These are phyloP conservation scores for Thamnophis elegans DNA, from an alignment of 2,797 vertebrate species.

Conservation along the genomic window DNA sequence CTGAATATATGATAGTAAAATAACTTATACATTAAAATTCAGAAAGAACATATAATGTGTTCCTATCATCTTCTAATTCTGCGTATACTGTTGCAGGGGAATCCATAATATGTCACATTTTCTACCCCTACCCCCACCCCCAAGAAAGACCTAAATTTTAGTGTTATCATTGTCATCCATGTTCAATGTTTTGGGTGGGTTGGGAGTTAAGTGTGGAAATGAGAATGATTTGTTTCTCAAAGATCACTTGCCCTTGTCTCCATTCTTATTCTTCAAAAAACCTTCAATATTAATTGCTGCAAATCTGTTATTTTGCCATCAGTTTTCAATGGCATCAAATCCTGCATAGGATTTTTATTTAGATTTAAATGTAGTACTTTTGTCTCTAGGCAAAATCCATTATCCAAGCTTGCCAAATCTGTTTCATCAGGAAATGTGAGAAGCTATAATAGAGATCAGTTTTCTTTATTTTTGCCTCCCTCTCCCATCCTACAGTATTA, in stretches of 20 bases:
- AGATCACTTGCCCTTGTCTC: background rate
- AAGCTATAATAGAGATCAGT: conserved; percentile 42
- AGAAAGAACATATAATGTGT: background rate
- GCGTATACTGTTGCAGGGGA: background rate
- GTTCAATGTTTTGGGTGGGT: background rate
- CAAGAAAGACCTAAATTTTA: background rate
- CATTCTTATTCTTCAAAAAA: background rate
- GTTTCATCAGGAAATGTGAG: conserved; percentile 18
- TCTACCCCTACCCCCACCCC: background rate
- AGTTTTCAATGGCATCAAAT: background rate
- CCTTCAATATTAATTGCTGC: background rate
- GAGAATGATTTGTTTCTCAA: background rate
- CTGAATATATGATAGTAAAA: background rate
- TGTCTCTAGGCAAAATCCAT: conserved; percentile 27
- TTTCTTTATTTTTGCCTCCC: conserved; percentile 23
- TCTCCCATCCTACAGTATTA: conserved; percentile 37
- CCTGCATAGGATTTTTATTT: background rate
- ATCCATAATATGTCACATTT: background rate
- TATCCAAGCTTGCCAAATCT: conserved; percentile 27
- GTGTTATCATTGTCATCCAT: background rate
- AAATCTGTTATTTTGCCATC: background rate
- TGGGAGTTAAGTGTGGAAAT: background rate
- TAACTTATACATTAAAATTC: background rate
- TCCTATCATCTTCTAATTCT: background rate
- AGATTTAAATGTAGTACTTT: conserved; percentile 14